These are phyloP conservation scores for Stenodera caucasica DNA, from an alignment of 2,888 invertebrate genomes.

Conservation along the genomic window DNA sequence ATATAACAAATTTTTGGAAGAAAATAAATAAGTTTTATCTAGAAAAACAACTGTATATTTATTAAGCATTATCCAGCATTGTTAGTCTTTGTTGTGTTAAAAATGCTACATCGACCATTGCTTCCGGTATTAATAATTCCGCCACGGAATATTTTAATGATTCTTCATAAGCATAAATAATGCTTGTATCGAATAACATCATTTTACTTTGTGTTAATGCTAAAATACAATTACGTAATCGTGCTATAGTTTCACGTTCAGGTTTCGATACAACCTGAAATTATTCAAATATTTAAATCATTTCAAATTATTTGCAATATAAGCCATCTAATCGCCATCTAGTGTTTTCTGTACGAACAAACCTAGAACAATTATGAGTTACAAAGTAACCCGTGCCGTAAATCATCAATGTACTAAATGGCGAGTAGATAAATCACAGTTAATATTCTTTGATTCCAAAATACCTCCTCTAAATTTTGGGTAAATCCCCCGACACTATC, in stretches of 20 bases:
- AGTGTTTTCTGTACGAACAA: too few relatives aligned
- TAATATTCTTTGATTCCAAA: too few relatives aligned
- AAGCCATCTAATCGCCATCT: too few relatives aligned
- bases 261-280: conserved; percentile 67
- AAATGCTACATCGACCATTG: conserved; percentile 81
- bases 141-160: conserved; percentile 78
- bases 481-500: conserved; percentile 74
- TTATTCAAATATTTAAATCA: conserved; percentile 16
- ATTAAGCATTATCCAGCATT: conserved; percentile 30
- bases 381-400: too few relatives aligned
- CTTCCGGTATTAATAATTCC: conserved; percentile 81
- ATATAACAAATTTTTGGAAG: conserved; percentile 19
- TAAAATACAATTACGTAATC: conserved; percentile 87
- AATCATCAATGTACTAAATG: too few relatives aligned
- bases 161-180: conserved; percentile 86
- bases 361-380: too few relatives aligned
- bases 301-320: too few relatives aligned
- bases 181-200: conserved; percentile 90
- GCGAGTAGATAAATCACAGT: too few relatives aligned
- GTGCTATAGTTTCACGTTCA: conserved; percentile 83
- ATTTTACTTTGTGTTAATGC: conserved; percentile 85
- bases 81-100: conserved; percentile 73
- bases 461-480: conserved; percentile 70
- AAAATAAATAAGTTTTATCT: neutral
- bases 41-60: conserved; percentile 2